phyloP scores from a whole-genome alignment of 2,797 vertebrate species.

The Nyctalus aviator region DNA sequence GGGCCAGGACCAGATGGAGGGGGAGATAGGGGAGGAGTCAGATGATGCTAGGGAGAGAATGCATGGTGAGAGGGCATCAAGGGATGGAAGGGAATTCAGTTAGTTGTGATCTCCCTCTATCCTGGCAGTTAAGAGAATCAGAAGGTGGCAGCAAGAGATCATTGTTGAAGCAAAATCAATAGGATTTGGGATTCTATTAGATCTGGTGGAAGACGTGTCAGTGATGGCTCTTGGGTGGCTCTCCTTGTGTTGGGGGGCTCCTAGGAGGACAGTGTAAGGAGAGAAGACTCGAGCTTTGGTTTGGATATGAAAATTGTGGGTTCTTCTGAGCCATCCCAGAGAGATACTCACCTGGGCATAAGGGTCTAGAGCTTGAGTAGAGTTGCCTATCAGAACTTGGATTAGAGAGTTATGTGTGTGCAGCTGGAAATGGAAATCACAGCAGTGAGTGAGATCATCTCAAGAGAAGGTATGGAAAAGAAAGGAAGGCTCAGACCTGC shows the following conservation, averaged over 20 bases:
- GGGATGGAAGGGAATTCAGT: background rate
- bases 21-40: background rate
- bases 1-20: background rate
- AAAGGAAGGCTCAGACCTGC: background rate
- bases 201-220: background rate
- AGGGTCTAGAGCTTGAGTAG: background rate
- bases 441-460: background rate
- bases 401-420: background rate
- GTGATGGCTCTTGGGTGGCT: background rate
- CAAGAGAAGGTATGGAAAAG: background rate
- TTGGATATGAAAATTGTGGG: background rate
- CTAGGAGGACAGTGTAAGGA: background rate
- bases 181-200: background rate
- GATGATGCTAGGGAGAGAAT: background rate
- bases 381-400: background rate
- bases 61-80: accelerated
- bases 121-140: accelerated
- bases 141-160: background rate
- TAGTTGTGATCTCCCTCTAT: background rate
- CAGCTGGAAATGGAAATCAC: background rate
- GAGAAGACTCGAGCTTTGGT: background rate
- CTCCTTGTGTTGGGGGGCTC: background rate
- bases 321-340: background rate
- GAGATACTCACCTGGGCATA: background rate
- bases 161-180: background rate